These are phyloP conservation scores for Rhegmatorhina hoffmannsi DNA, from an alignment of 2,113 vertebrate species.

Conservation along the genomic window DNA sequence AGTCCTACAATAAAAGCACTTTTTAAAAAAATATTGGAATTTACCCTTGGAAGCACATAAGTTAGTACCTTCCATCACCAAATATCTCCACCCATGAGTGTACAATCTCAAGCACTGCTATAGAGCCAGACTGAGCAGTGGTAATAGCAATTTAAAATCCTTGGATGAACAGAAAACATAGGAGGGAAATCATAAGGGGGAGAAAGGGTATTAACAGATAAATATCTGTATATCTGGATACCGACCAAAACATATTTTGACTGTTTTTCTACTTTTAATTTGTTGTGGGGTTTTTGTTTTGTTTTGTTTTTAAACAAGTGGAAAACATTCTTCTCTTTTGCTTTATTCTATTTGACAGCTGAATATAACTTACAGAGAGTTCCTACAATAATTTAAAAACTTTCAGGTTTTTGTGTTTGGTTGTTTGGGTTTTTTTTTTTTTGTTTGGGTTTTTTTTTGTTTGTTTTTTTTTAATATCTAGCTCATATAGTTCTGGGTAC, in stretches of 20 bases:
- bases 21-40: background rate
- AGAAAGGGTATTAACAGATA: rapidly evolving
- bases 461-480: background rate
- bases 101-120: rapidly evolving
- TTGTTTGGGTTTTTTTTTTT: background rate
- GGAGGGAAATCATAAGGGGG: background rate
- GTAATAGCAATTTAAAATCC: background rate
- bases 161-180: background rate
- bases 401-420: background rate
- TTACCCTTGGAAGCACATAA: background rate
- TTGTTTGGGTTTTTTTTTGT: background rate
- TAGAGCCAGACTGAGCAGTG: background rate
- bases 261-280: no score
- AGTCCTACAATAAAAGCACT: background rate
- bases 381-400: background rate
- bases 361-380: background rate
- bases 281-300: no score
- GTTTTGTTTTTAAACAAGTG: rapidly evolving
- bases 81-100: rapidly evolving
- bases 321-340: background rate
- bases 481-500: rapidly evolving
- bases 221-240: background rate
- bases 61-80: background rate
- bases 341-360: background rate
- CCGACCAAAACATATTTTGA: background rate